Base-by-base conservation (phyloP, 2,888 invertebrate genomes). In the Cyaniris semiargus region DNA sequence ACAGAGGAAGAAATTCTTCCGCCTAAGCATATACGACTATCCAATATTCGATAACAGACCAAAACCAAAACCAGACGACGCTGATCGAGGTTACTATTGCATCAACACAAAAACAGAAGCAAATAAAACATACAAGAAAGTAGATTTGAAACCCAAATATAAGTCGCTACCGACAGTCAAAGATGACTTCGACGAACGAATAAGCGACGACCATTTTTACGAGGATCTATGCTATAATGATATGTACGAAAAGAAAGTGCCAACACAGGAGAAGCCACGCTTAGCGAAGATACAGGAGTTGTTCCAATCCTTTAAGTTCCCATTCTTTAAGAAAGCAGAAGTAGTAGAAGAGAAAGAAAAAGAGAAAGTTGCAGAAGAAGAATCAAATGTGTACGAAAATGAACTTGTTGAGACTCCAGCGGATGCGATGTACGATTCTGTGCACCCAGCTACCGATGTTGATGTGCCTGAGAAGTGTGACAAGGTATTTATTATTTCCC, bases 201-300 rank as follows among this genome's bases (percentile, higher is more conserved):
- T 84, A 48, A 80, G 86, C 3, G 93, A 93, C 76, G 94, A 94
- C 70, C 94, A 94, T 82, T 88, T 93, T 58, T 94, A 93, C 75
- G 94, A 94, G 86, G 94, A 93, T 78, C 81, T 93, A 0, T 90
- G 89, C 81, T 92, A 93, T 58, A 89, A 88, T 80, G 91, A 92
- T 38, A 82, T 89, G 1, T 82, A 84, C 15, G 81, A 79, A 79
- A 83, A 80, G 80, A 81, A 77, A 80, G 81, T 7, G 80, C 76
- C 23, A 0, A 66, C 21, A 3, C 82, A 82, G 81, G 81, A 85
- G 0, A 92, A 90, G 78, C 89, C 93, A 10, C 87, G 89, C 80
- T 87, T 88, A 78, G 87, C 89, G 0, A 93, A 91, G 83, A 87
- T 94, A 70, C 94, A 93, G 80, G 92, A 91, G 78, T 77, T 93